Conservation (phyloP, 2,888 invertebrate genomes). For the Harmothoe impar region DNA sequence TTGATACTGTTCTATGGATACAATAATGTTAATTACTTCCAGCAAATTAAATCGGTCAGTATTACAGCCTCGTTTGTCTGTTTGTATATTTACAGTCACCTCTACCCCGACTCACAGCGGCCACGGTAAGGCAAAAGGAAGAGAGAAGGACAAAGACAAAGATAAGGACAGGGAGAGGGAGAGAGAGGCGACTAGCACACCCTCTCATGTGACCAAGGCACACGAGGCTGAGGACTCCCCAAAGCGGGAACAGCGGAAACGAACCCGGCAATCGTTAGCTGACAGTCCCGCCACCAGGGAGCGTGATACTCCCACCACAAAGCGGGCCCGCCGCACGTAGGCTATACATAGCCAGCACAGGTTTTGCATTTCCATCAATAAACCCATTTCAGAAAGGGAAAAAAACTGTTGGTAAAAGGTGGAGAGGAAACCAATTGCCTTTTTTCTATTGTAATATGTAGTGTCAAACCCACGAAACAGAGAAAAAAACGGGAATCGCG, state of each 20-base stretch:
- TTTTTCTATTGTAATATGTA: too few relatives aligned
- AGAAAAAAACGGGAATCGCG: too few relatives aligned
- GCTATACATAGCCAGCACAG: too few relatives aligned
- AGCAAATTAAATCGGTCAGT: too few relatives aligned
- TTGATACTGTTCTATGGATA: too few relatives aligned
- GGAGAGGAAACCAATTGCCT: too few relatives aligned
- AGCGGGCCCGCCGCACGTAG: slow-evolving; percentile 51
- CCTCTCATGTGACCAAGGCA: slow-evolving; percentile 30
- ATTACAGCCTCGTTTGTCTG: too few relatives aligned
- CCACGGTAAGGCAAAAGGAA: slow-evolving; percentile 9
- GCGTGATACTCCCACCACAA: slow-evolving; percentile 48
- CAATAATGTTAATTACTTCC: too few relatives aligned
- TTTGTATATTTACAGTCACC: not conserved
- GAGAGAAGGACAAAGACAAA: slow-evolving; percentile 45
- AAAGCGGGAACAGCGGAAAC: slow-evolving; percentile 58
- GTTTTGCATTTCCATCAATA: too few relatives aligned
- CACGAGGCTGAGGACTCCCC: slow-evolving; percentile 60
- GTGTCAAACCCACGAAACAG: too few relatives aligned
- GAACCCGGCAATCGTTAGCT: slow-evolving; percentile 51
- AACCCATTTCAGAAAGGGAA: too few relatives aligned
- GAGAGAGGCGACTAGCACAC: slow-evolving; percentile 32
- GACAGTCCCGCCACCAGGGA: slow-evolving; percentile 57
- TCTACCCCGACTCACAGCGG: not conserved
- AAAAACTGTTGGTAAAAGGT: too few relatives aligned
- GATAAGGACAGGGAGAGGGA: slow-evolving; percentile 41